Conservation (phyloP, 2,888 invertebrate genomes). For the Stratiomys singularior region DNA sequence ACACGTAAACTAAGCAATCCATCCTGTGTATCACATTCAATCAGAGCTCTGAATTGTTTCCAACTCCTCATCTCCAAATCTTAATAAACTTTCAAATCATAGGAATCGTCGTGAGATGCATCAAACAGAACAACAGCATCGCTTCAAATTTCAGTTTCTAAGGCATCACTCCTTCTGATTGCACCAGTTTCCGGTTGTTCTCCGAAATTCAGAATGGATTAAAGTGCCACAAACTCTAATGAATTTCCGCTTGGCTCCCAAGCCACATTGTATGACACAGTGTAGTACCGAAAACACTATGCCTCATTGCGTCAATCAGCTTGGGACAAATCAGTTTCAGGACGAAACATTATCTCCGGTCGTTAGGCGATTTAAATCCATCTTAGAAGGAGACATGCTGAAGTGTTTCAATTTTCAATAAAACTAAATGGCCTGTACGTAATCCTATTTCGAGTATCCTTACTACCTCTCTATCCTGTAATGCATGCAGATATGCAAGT, state of each 20-base stretch:
- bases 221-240: slow-evolving; percentile 41
- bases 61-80: no score
- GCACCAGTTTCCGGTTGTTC: slow-evolving; percentile 8
- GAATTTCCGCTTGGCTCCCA: slow-evolving; percentile 39
- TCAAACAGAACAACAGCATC: not conserved
- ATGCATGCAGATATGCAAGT: slow-evolving; percentile 13
- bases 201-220: slow-evolving; percentile 20
- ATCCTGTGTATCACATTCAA: no score
- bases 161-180: slow-evolving; percentile 21
- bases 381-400: slow-evolving; percentile 49
- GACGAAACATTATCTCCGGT: slow-evolving; percentile 4
- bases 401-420: slow-evolving; percentile 52
- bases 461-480: not conserved
- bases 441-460: slow-evolving; percentile 49
- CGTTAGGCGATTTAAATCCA: slow-evolving; percentile 50
- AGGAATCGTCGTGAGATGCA: no score
- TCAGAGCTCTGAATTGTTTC: no score
- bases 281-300: slow-evolving; percentile 5
- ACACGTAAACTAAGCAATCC: no score
- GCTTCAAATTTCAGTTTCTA: not conserved
- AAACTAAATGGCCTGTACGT: slow-evolving; percentile 51
- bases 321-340: slow-evolving; percentile 22
- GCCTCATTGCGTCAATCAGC: slow-evolving; percentile 39
- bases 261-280: not conserved
- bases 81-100: no score